Evolutionary conservation across 1,140 invertebrate species (phyloP).

Genomic region (Neocloeon triangulifer): DNA sequence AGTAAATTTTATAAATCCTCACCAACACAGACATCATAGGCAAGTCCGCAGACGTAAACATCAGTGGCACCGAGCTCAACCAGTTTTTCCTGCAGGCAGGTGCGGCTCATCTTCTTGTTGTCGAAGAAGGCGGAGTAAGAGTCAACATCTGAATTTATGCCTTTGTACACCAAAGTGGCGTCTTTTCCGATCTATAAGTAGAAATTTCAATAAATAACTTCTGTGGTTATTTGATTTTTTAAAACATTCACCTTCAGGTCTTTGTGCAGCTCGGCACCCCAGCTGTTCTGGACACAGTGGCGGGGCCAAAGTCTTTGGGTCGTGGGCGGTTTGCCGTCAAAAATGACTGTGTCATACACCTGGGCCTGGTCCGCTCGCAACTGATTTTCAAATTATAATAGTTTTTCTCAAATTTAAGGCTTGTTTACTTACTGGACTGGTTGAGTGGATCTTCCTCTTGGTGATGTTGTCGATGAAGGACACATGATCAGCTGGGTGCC

Average conservation of each 20-base stretch:
- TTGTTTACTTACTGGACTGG: constrained; percentile 30
- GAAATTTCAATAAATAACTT: no score
- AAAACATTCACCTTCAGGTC: constrained; percentile 49
- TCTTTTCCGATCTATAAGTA: constrained; percentile 32
- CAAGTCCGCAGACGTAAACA: constrained; percentile 85
- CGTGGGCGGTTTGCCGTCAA: constrained; percentile 60
- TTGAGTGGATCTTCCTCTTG: constrained; percentile 37
- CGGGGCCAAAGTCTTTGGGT: constrained; percentile 80
- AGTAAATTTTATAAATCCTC: constrained; percentile 12
- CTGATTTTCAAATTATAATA: no score
- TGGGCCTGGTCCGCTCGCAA: constrained; percentile 40
- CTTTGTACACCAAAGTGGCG: constrained; percentile 74
- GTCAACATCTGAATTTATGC: constrained; percentile 83
- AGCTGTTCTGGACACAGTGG: constrained; percentile 86
- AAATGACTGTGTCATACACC: constrained; percentile 76
- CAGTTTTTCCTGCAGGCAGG: constrained; percentile 60
- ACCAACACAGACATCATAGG: constrained; percentile 92
- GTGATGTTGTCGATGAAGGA: constrained; percentile 87
- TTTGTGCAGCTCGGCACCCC: constrained; percentile 82
- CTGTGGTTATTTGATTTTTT: constrained; percentile 11
- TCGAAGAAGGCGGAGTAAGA: constrained; percentile 98
- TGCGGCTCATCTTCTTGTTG: constrained; percentile 76
- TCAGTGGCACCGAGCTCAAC: constrained; percentile 62
- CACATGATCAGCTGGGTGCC: constrained; percentile 92
- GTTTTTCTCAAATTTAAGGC: no score